A percentile compares a stretch with the other conserved stretches of the same genome.
Conservation (phyloP, 1,140 invertebrate genomes). For the Drosophila ercepeae region DNA sequence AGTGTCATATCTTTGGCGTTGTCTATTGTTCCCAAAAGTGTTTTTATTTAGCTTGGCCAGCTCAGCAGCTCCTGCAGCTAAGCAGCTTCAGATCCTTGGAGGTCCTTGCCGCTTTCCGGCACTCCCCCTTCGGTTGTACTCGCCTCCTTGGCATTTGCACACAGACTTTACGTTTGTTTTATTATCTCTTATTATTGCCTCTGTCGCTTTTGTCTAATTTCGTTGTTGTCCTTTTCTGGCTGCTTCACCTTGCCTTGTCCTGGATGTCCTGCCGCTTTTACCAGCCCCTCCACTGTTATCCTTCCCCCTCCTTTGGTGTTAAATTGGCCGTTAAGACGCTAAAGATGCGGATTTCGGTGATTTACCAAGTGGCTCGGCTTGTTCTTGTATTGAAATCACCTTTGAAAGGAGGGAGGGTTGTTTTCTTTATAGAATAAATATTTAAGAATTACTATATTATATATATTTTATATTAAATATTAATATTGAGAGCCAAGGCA, state of each 20-base stretch:
- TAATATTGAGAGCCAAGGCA: no score
- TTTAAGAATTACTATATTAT: no score
- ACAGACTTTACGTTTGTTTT: conserved; percentile 74
- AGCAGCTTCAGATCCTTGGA: conserved; percentile 21
- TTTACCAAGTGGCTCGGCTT: conserved; percentile 60
- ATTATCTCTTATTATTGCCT: conserved; percentile 75
- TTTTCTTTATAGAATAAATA: no score
- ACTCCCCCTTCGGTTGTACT: neutral
- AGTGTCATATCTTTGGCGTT: conserved; percentile 29
- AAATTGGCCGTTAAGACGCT: conserved; percentile 83
- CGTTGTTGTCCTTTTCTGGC: conserved; percentile 46
- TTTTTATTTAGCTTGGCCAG: conserved; percentile 68
- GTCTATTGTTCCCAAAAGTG: conserved; percentile 80
- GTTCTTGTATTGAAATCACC: neutral
- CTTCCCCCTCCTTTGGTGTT: conserved; percentile 27
- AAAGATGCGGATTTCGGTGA: conserved; percentile 75
- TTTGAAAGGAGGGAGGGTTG: neutral
- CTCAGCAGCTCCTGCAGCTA: conserved; percentile 17
- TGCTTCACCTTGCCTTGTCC: conserved; percentile 1
- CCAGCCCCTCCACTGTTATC: neutral
- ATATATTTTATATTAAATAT: no score
- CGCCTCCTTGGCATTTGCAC: conserved; percentile 31
- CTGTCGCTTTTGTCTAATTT: conserved; percentile 51
- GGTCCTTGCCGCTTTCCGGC: conserved; percentile 4
- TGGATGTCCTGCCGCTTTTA: neutral